Evolutionary conservation across 2,797 vertebrate genomes (phyloP).

Genomic region (Furcifer pardalis): DNA sequence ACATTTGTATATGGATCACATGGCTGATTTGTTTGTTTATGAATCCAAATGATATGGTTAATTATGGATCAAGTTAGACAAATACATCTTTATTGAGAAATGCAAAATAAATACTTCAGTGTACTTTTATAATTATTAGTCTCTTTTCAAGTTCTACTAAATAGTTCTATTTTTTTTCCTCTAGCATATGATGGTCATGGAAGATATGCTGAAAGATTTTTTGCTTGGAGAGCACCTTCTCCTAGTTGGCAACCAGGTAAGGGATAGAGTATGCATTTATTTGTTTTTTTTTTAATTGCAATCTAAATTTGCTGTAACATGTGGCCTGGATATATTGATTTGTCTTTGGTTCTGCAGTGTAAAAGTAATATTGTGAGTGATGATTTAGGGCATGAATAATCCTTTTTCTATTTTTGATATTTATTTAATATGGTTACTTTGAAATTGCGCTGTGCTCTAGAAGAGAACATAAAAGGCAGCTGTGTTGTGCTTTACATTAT

Average conservation of each 20-base stretch:
- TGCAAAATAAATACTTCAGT: background rate
- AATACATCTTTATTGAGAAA: too few relatives aligned
- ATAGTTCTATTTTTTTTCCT: slow-evolving; percentile 47
- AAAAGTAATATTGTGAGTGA: too few relatives aligned
- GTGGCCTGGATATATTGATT: background rate
- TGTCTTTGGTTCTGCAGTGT: background rate
- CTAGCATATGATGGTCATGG: slow-evolving; percentile 95
- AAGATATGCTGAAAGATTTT: slow-evolving; percentile 98
- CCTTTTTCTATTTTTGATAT: background rate
- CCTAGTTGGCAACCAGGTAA: slow-evolving; percentile 97
- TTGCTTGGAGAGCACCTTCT: slow-evolving; percentile 95
- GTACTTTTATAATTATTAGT: background rate
- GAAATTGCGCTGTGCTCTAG: background rate
- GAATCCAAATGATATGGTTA: too few relatives aligned
- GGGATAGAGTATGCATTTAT: slow-evolving; percentile 28
- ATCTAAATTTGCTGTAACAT: background rate
- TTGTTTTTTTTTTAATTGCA: slow-evolving; percentile 12
- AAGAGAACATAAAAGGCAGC: background rate
- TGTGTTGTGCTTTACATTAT: background rate
- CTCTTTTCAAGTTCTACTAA: slow-evolving; percentile 15
- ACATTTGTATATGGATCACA: too few relatives aligned
- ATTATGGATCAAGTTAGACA: too few relatives aligned
- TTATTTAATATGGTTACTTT: background rate
- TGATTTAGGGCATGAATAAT: background rate
- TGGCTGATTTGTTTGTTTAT: too few relatives aligned